A percentile compares a stretch with the other conserved stretches of the same genome.
Evolutionary conservation across 2,113 vertebrate species (phyloP).

Genomic region (Hymenochirus boettgeri): DNA sequence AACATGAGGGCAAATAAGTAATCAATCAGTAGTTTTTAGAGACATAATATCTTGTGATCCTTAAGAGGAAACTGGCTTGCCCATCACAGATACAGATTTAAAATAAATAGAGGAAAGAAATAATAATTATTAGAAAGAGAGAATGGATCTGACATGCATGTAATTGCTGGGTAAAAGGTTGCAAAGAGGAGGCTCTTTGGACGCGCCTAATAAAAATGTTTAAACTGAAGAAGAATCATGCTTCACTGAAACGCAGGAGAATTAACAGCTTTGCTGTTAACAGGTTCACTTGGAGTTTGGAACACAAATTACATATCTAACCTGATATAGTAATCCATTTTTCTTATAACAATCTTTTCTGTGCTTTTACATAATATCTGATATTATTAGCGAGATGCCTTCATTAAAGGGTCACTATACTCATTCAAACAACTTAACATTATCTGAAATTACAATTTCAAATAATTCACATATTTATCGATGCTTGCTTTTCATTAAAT

Average conservation of each 20-base stretch:
- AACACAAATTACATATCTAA: too few species aligned
- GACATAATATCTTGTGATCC: constrained; percentile 25
- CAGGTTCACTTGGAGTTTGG: constrained; percentile 35
- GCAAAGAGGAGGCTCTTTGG: constrained; percentile 36
- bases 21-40: constrained; percentile 26
- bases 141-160: constrained; percentile 36
- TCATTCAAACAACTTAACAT: too few species aligned
- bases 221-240: constrained; percentile 27
- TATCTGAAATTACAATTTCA: too few species aligned
- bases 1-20: constrained; percentile 12
- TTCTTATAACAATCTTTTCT: too few species aligned
- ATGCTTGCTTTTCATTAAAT: too few species aligned
- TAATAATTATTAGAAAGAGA: constrained; percentile 39
- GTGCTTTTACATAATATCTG: too few species aligned
- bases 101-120: constrained; percentile 29
- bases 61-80: constrained; percentile 23
- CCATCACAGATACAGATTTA: constrained; percentile 32
- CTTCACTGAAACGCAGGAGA: constrained; percentile 30
- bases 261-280: constrained; percentile 14
- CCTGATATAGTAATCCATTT: too few species aligned
- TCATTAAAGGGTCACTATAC: too few species aligned
- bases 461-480: too few species aligned
- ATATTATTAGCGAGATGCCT: too few species aligned
- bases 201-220: constrained; percentile 30
- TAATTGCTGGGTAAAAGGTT: constrained; percentile 41